Evolutionary conservation across 2,797 vertebrate species (phyloP), one percentile per base, ranked within the genome.

Genomic region (Pangasius krempfi): DNA sequence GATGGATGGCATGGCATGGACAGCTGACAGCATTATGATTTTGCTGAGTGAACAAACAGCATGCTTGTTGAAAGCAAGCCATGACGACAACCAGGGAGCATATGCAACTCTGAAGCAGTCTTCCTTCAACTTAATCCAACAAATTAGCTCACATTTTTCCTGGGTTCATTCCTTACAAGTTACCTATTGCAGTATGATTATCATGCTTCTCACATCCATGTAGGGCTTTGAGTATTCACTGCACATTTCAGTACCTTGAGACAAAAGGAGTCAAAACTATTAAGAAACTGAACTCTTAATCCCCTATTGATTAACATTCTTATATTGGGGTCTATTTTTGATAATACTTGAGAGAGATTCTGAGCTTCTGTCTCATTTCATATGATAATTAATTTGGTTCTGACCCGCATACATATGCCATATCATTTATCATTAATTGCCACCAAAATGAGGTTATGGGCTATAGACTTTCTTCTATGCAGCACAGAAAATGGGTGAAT

Each of bases 1-100:
- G 88, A 89, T 89, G 70, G 72, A 89, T 87, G 81, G 60, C 50
- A 54, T 27, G n/a, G 76, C 72, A 33, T 84, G 47, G 81, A 87
- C 37, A 70, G 37, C 60, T 87, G 85, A 89, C 81, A 89, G 80
- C 40, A 68, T 84, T 87, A 87, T 76, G 76, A 68, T 78, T 87
- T 73, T 70, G 50, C 72, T 20, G n/a, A n/a, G 80, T 50, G 81
- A 78, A 76, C 44, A 76, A 87, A 60, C 66, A 78, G 44, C 79
- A 66, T 60, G 58, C 58, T 50, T 52, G 70, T 76, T 60, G 83
- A 72, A 82, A 64, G 66, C 5, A n/a, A 22, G n/a, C 47, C 8
- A 33, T 22, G 20, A 52, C 20, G 20, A 86, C 66, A 66, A 40
- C 56, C 79, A 64, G 44, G 4, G 40, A 64, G 64, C 20, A 33